Base-by-base conservation (phyloP, 1,140 invertebrate species). In the Wasmannia auropunctata region DNA sequence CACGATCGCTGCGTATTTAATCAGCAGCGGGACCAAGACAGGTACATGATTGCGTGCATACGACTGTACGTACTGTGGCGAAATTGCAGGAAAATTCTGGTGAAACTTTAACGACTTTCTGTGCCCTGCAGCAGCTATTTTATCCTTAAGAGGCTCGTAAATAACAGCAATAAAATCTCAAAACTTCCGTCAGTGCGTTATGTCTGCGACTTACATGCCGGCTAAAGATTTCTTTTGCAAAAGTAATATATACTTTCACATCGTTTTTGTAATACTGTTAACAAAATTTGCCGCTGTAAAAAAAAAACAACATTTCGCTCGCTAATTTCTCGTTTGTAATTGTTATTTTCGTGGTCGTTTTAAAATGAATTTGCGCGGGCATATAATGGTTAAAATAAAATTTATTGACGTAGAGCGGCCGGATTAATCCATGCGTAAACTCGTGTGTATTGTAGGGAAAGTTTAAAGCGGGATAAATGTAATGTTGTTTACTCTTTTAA, bases 71-170 rank as follows among this genome's bases (percentile, higher is more conserved):
- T 34, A 40, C 58, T n/a, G 49, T 43, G 77, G 43, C 51, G 16
- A 76, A 74, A 49, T 76, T 72, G 70, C 63, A 46, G 40, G 58
- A 56, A 81, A 74, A 86, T 83, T 83, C 54, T 54, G n/a, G 14
- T 89, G 60, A 89, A 88, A 83, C 62, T 86, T 89, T 86, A 83
- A 86, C 60, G 56, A 80, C 69, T 88, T 88, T 89, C 81, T 77
- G 16, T 58, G n/a, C 51, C 54, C 46, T 49, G n/a, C 43, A 43
- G 51, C 86, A 16, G 54, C 37, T 49, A 67, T 46, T 87, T 74
- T 72, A 70, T 34, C 37, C 43, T n/a, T 72, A 87, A 81, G 85
- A 79, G 76, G 22, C 31, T 80, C 60, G 87, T 79, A 86, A 87
- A 87, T 87, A 87, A 86, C 54, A 22, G 60, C 34, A 67, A 31